A percentile compares a stretch with the other conserved stretches of the same genome.
These are phyloP conservation scores for Cryptosula pallasiana DNA, from an alignment of 2,888 invertebrate species.

Conservation along the genomic window DNA sequence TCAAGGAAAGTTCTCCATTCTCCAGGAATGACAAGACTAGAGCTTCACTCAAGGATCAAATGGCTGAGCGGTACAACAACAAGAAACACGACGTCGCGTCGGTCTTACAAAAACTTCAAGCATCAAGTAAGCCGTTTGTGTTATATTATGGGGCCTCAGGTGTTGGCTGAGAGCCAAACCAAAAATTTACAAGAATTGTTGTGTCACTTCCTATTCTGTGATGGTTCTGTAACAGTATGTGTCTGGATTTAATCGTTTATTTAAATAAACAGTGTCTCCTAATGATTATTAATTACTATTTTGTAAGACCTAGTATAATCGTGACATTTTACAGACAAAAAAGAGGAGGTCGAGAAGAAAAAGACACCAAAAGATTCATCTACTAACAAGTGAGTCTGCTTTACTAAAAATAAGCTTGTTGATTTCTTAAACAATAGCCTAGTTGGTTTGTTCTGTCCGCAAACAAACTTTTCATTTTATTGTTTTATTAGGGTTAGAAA, in stretches of 20 bases:
- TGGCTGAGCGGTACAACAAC: constrained; percentile 21
- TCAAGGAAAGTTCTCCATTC: not conserved
- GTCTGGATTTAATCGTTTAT: no score
- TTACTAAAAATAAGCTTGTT: not conserved
- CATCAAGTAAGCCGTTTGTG: not conserved
- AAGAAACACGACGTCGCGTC: constrained; percentile 19
- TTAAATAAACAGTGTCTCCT: no score
- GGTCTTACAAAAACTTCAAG: not conserved
- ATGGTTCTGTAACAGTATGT: no score
- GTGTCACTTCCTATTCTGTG: no score
- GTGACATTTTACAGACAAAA: not conserved
- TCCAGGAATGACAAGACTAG: constrained; percentile 7
- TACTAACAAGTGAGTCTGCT: not conserved
- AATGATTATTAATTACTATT: no score
- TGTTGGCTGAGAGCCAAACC: no score
- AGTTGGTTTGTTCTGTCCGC: no score
- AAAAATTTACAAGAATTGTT: no score
- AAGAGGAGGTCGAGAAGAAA: not conserved
- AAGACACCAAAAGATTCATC: not conserved
- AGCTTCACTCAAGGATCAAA: constrained; percentile 14
- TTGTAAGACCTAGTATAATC: no score
- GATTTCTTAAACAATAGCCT: no score
- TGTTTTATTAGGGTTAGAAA: not conserved
- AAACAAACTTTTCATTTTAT: no score
- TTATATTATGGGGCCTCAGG: no score